phyloP scores from a whole-genome alignment of 35 echinoderm and acorn worm species.

The Lytechinus pictus region DNA sequence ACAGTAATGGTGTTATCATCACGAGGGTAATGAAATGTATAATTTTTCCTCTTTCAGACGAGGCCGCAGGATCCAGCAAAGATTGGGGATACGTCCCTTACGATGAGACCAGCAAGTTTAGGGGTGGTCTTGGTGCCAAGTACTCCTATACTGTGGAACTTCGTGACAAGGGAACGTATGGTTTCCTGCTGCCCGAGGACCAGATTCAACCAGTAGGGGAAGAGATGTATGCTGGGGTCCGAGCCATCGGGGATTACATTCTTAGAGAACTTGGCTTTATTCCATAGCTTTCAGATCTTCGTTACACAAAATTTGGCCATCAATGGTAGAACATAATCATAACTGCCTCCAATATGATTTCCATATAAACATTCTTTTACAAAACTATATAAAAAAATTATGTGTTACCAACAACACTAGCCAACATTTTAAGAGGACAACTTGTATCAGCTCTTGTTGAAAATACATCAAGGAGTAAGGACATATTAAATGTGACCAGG shows the following conservation, averaged over 20 bases:
- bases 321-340: too few relatives aligned
- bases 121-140: constrained; percentile 42
- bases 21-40: too few relatives aligned
- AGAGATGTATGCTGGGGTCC: constrained; percentile 64
- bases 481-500: too few relatives aligned
- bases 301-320: too few relatives aligned
- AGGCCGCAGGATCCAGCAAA: constrained; percentile 69
- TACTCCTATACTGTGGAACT: constrained; percentile 77
- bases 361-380: too few relatives aligned
- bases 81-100: constrained; percentile 62
- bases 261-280: constrained; percentile 32
- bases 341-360: too few relatives aligned
- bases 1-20: too few relatives aligned
- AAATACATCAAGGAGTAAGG: too few relatives aligned
- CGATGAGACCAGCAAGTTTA: not conserved
- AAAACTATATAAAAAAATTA: too few relatives aligned
- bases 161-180: constrained; percentile 68
- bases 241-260: constrained; percentile 41
- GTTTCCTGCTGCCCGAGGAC: constrained; percentile 67
- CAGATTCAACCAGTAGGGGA: constrained; percentile 58
- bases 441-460: too few relatives aligned
- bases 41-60: constrained; percentile 38
- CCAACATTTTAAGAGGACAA: too few relatives aligned
- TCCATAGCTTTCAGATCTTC: not conserved
- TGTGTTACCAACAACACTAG: too few relatives aligned